Evolutionary conservation across 2,888 invertebrate genomes (phyloP).

Genomic region (Copidosoma aretas): DNA sequence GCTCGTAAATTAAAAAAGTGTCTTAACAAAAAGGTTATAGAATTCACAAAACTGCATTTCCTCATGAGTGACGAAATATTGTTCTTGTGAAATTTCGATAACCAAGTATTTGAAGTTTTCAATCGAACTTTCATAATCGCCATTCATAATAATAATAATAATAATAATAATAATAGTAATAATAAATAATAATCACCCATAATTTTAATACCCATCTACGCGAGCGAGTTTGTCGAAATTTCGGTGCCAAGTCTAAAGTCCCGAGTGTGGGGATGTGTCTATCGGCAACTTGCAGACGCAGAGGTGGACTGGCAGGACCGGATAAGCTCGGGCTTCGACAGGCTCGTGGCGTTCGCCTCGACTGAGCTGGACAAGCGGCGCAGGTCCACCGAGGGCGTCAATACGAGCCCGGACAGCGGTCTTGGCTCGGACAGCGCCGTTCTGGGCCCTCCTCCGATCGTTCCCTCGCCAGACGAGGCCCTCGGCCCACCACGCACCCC

Average conservation of each 20-base stretch:
- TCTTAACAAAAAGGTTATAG: too few relatives aligned
- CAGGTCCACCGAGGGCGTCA: slow-evolving; percentile 81
- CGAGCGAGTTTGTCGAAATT: too few relatives aligned
- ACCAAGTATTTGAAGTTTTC: slow-evolving; percentile 21
- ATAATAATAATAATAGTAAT: too few relatives aligned
- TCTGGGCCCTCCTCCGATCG: slow-evolving; percentile 56
- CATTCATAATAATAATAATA: too few relatives aligned
- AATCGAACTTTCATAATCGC: slow-evolving; percentile 19
- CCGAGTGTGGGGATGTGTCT: background rate
- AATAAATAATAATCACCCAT: too few relatives aligned
- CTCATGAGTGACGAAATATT: too few relatives aligned
- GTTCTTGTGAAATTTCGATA: background rate
- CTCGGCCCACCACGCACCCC: slow-evolving; percentile 67
- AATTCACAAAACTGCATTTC: too few relatives aligned
- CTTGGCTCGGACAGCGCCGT: slow-evolving; percentile 69
- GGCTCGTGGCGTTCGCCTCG: slow-evolving; percentile 90
- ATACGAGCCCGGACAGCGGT: slow-evolving; percentile 87
- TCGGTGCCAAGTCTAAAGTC: background rate
- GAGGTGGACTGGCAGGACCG: slow-evolving; percentile 92
- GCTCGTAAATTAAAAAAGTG: too few relatives aligned
- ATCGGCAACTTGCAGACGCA: slow-evolving; percentile 66
- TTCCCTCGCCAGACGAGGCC: slow-evolving; percentile 62
- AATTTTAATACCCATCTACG: background rate
- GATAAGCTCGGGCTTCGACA: slow-evolving; percentile 91
- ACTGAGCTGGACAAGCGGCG: slow-evolving; percentile 89